phyloP scores from a whole-genome alignment of 1,140 invertebrate species.

The Lerema accius region DNA sequence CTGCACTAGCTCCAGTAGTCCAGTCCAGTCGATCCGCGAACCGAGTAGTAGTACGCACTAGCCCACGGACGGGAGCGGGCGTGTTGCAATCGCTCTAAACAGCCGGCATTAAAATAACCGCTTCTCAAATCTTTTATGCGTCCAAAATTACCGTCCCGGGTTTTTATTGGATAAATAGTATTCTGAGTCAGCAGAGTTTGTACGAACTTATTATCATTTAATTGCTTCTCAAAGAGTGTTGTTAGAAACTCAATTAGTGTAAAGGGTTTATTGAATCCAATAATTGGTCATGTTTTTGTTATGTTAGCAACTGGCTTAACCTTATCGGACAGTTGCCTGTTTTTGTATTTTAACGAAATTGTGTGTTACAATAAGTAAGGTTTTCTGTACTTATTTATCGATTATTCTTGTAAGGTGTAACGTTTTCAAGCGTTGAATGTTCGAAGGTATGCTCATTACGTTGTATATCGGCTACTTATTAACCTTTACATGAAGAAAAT shows the following conservation, averaged over 20 bases:
- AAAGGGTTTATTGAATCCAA: slow-evolving; percentile 20
- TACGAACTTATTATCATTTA: slow-evolving; percentile 2
- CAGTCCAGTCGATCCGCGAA: slow-evolving; percentile 56
- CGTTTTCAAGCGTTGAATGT: slow-evolving; percentile 36
- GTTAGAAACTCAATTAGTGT: slow-evolving; percentile 19
- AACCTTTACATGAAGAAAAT: background rate
- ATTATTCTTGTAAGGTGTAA: slow-evolving; percentile 35
- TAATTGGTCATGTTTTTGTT: slow-evolving; percentile 24
- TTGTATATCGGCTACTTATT: slow-evolving; percentile 1
- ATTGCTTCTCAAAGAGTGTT: slow-evolving; percentile 6
- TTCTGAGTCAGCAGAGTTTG: slow-evolving; percentile 36
- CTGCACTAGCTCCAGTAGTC: slow-evolving; percentile 56
- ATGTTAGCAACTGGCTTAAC: slow-evolving; percentile 6
- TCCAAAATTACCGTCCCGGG: slow-evolving; percentile 56
- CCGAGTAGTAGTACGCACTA: slow-evolving; percentile 64
- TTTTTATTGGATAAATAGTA: slow-evolving; percentile 40
- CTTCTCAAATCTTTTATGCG: slow-evolving; percentile 50
- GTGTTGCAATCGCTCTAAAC: slow-evolving; percentile 41
- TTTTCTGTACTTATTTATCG: slow-evolving; percentile 49
- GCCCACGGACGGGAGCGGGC: slow-evolving; percentile 47
- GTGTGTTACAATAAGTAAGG: slow-evolving; percentile 46
- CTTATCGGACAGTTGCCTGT: slow-evolving; percentile 37
- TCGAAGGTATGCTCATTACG: slow-evolving; percentile 18
- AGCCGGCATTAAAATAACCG: slow-evolving; percentile 57
- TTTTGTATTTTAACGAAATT: slow-evolving; percentile 40